These are phyloP conservation scores for Aptenodytes patagonicus DNA, from an alignment of 2,113 vertebrate genomes.

Conservation along the genomic window DNA sequence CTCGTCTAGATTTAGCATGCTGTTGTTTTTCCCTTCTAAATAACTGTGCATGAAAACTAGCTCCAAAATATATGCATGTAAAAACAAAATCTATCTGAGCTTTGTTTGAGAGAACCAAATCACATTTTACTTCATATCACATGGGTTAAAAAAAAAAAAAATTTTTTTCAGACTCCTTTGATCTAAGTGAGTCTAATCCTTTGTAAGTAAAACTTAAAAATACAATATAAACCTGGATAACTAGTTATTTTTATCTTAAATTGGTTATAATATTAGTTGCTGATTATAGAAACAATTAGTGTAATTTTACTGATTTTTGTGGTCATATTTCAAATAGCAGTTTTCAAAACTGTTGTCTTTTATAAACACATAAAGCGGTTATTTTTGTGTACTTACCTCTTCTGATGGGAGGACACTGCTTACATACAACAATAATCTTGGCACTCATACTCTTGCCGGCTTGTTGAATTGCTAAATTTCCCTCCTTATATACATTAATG, in stretches of 20 bases:
- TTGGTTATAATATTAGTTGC: neutral
- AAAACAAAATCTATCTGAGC: neutral
- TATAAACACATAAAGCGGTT: neutral
- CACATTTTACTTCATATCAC: neutral
- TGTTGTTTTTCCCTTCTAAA: neutral
- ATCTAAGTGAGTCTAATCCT: neutral
- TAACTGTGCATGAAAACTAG: neutral
- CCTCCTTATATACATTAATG: conserved; percentile 94
- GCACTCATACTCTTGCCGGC: conserved; percentile 96
- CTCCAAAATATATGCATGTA: neutral
- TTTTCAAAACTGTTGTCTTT: neutral
- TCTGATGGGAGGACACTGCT: conserved; percentile 90
- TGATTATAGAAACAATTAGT: neutral
- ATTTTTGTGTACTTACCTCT: conserved; percentile 81
- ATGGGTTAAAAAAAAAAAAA: neutral
- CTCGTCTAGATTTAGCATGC: neutral
- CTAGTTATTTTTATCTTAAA: neutral
- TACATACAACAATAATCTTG: conserved; percentile 89
- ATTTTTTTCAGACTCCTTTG: neutral
- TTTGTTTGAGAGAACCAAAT: neutral
- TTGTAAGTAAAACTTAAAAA: neutral
- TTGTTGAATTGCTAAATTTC: conserved; percentile 91
- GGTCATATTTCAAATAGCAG: neutral
- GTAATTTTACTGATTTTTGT: neutral
- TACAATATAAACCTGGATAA: neutral